Percentiles rank a stretch among this genome's conserved stretches.
Evolutionary conservation across 2,888 invertebrate genomes (phyloP).

Genomic region (Lottia gigantea): DNA sequence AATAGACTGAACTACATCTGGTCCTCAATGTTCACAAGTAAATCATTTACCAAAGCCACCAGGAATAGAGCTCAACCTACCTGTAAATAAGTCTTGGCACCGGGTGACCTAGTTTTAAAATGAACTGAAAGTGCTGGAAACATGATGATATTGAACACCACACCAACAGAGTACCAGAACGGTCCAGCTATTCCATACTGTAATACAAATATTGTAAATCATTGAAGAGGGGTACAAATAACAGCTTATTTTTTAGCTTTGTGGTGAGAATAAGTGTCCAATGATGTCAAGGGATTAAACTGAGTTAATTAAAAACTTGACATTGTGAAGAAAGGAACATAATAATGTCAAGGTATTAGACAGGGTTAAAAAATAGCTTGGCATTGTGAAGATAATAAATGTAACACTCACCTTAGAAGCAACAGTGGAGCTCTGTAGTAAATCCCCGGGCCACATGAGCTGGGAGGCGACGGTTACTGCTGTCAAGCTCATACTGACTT

Average conservation of each 20-base stretch:
- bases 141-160: conserved; percentile 57
- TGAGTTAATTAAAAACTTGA: too few species aligned
- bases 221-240: neutral
- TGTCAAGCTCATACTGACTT: conserved; percentile 48
- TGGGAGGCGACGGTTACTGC: conserved; percentile 53
- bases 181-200: conserved; percentile 56
- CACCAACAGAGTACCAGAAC: conserved; percentile 59
- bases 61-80: conserved; percentile 26
- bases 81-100: conserved; percentile 63
- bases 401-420: conserved; percentile 41
- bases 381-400: too few species aligned
- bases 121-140: conserved; percentile 61
- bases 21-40: too few species aligned
- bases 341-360: too few species aligned
- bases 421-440: conserved; percentile 49
- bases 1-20: too few species aligned
- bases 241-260: too few species aligned
- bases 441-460: conserved; percentile 52
- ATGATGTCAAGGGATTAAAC: neutral
- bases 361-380: too few species aligned
- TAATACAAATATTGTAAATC: conserved; percentile 12
- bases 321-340: too few species aligned
- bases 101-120: conserved; percentile 61
- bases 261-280: too few species aligned
- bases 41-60: too few species aligned